Base-by-base conservation (phyloP, 2,113 vertebrate genomes). In the Neofelis nebulosa region DNA sequence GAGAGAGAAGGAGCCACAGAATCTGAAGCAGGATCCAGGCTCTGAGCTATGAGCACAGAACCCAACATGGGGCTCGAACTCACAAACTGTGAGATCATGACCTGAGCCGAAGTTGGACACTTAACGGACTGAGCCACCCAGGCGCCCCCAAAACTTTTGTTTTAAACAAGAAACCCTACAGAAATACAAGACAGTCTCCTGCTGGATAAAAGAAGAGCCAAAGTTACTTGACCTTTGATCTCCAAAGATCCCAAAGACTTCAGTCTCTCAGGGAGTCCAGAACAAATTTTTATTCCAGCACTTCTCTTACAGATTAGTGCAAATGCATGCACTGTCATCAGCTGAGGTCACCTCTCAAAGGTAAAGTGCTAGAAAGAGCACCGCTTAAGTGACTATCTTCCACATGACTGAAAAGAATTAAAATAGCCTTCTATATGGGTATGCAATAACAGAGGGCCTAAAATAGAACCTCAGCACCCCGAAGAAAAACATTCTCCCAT, bases 391-490 rank as follows among this genome's bases (percentile, higher is more conserved):
- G 63, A 90, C 55, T 61, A 69, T 81, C 84, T 95, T 92, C 87
- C 76, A 66, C 41, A 45, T 45, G 33, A 73, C 52, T 41, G 50
- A 94, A 93, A 90, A 16, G 79, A 95, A 74, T 94, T 71, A 94
- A 96, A 94, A 89, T 45, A 94, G 68, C 55, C 68, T 61, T 86
- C 41, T 61, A 13, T 2, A 63, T 27, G 69, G 16, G 33, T 55
- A 33, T 61, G 48, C 41, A 80, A 48, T 1, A 36, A 57, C 76
- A 90, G 78, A 92, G 27, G 27, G n/a, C 66, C 68, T 69, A 82
- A 94, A 87, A 94, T 80, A 95, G 95, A 91, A 92, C 50, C 63
- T 29, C 8, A 19, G 86, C 7, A 78, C 38, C 87, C 38, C 87
- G 55, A 27, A 33, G 45, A 45, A 78, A 91, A 45, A 93, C n/a